Base-by-base conservation (phyloP, 2,888 invertebrate genomes). In the Dryomyza anilis region DNA sequence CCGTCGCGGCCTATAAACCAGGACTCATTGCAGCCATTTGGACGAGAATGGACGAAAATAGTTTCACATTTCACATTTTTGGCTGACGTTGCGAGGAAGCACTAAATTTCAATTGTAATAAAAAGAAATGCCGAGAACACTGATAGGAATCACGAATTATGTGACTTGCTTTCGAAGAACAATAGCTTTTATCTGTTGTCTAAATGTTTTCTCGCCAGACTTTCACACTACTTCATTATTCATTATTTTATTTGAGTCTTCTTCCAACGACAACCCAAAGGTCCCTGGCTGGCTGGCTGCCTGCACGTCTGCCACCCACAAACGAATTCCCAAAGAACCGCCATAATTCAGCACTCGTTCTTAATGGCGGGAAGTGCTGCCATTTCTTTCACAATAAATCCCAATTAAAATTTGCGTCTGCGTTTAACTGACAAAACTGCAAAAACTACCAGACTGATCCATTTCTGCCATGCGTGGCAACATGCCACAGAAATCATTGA, bases 391-490 rank as follows among this genome's bases (percentile, higher is more conserved):
- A 36, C 63, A 33, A 56, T 56, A 63, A 56, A 63, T 63, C 63
- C 56, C 63, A 63, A 56, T 56, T 63, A 56, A 63, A 63, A 56
- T 63, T 56, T 23, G 25, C 48, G 48, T 46, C 52, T 53, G 63
- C 55, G 21, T 30, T 55, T 55, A 21, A 27, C 61, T 29, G 43
- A 23, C 58, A 61, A 53, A 61, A 29, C 53, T 53, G 21, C 39
- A 43, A 52, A 27, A 23, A 45, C 25, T 19, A 45, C 62, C 43
- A 39, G 45, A 3, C 21, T 21, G 50, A 21, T 43, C 57, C 43
- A 6, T 12, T 8, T 27, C 7, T 7, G 36, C 61, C 61, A 33
- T 19, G 19, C 53, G 61, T 61, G 61, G 53, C 61, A 61, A 45
- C 39, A 21, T 36, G 61, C 61, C 61, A 61, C 61, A 52, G 53